Conservation (phyloP, 1,140 invertebrate species). For the Harlomillsia oculata region DNA sequence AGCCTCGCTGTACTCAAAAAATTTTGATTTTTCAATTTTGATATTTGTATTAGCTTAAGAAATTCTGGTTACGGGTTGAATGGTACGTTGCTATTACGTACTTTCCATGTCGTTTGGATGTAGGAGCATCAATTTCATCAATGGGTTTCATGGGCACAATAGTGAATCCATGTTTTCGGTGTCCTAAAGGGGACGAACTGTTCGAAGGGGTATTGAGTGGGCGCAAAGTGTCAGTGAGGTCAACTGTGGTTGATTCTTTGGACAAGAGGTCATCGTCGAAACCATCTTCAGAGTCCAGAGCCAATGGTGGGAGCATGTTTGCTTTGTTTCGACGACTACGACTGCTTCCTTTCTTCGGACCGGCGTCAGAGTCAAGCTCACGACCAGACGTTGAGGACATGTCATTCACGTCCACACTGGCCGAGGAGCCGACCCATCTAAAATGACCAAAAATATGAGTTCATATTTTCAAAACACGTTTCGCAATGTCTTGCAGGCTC, state of each 20-base stretch:
- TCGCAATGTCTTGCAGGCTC: too few relatives aligned
- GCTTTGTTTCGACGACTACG: background rate
- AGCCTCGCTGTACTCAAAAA: constrained; percentile 27
- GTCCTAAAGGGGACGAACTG: constrained; percentile 19
- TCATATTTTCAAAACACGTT: too few relatives aligned
- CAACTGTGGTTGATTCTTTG: constrained; percentile 2
- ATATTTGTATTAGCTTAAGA: background rate
- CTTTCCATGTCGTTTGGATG: constrained; percentile 23
- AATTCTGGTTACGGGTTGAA: background rate
- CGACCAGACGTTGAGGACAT: background rate
- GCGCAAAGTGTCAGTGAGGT: background rate
- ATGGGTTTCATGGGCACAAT: constrained; percentile 27
- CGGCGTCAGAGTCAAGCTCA: too few relatives aligned
- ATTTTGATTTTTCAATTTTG: background rate
- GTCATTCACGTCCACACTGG: background rate
- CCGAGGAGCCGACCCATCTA: constrained; percentile 17
- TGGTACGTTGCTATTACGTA: constrained; percentile 14
- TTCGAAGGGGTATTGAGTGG: background rate
- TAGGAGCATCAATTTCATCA: background rate
- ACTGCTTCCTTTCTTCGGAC: background rate
- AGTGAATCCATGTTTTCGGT: constrained; percentile 21
- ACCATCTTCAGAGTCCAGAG: background rate
- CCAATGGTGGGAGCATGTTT: background rate
- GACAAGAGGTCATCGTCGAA: constrained; percentile 5
- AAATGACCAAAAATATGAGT: too few relatives aligned